Conservation (phyloP, 2,888 invertebrate genomes). For the Meteorus colon region DNA sequence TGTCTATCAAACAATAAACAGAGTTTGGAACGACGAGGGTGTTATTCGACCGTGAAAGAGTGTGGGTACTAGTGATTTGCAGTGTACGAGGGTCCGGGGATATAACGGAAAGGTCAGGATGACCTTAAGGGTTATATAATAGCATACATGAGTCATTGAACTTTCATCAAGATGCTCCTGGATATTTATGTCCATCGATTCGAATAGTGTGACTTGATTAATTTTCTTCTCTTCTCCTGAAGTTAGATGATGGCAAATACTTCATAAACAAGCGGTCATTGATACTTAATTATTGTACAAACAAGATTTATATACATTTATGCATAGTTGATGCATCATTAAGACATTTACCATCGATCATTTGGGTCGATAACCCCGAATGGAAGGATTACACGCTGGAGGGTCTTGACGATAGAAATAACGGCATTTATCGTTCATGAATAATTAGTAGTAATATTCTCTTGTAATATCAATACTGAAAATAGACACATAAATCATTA, state of each 20-base stretch:
- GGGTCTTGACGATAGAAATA: constrained; percentile 28
- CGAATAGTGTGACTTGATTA: background rate
- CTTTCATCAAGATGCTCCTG: constrained; percentile 10
- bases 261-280: constrained; percentile 5
- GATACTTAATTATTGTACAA: constrained; percentile 12
- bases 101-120: constrained; percentile 27
- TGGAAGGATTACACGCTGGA: constrained; percentile 21
- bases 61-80: constrained; percentile 20
- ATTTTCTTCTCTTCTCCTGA: background rate
- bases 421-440: constrained; percentile 21
- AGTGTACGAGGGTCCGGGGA: constrained; percentile 36
- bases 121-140: constrained; percentile 31
- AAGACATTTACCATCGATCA: constrained; percentile 35
- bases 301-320: background rate
- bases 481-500: constrained; percentile 20
- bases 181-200: background rate
- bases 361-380: constrained; percentile 40
- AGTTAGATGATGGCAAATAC: background rate
- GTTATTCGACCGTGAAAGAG: constrained; percentile 23
- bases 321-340: constrained; percentile 8
- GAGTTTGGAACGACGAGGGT: constrained; percentile 27
- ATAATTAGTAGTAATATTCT: constrained; percentile 11
- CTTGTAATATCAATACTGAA: background rate
- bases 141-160: constrained; percentile 17
- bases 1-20: background rate